Evolutionary conservation across 2,113 vertebrate species (phyloP).

Genomic region (Chaetodon auriga): DNA sequence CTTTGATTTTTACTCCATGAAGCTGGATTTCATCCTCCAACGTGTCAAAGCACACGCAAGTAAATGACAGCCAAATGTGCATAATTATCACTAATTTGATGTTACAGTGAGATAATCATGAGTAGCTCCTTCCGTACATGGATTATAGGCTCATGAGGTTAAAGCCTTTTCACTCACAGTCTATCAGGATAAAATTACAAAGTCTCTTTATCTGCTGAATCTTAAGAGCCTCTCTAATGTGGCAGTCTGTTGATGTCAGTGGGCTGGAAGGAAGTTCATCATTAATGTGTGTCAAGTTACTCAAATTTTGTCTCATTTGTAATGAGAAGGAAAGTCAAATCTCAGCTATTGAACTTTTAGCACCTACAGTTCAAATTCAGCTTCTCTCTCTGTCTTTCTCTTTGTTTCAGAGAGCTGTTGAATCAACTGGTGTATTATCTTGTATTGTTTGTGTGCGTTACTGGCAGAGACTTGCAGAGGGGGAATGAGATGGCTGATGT

Average conservation of each 20-base stretch:
- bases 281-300: not conserved
- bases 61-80: not conserved
- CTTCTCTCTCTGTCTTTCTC: not conserved
- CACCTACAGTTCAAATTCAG: not conserved
- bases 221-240: not conserved
- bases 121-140: not conserved
- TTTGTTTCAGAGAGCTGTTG: not conserved
- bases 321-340: not conserved
- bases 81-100: slow-evolving; percentile 19
- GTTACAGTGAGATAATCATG: not conserved
- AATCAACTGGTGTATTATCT: not conserved
- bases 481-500: not conserved
- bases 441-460: not conserved
- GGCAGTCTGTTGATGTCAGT: not conserved
- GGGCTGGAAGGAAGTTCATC: not conserved
- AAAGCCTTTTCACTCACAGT: not conserved
- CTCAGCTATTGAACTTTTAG: no score
- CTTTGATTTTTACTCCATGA: not conserved
- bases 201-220: not conserved
- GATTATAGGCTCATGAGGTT: not conserved
- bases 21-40: no score
- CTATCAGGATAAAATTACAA: not conserved
- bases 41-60: not conserved
- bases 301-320: not conserved
- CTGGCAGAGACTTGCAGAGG: not conserved